These are phyloP conservation scores for Lepidothrix coronata DNA, from an alignment of 2,113 vertebrate species.

Conservation along the genomic window DNA sequence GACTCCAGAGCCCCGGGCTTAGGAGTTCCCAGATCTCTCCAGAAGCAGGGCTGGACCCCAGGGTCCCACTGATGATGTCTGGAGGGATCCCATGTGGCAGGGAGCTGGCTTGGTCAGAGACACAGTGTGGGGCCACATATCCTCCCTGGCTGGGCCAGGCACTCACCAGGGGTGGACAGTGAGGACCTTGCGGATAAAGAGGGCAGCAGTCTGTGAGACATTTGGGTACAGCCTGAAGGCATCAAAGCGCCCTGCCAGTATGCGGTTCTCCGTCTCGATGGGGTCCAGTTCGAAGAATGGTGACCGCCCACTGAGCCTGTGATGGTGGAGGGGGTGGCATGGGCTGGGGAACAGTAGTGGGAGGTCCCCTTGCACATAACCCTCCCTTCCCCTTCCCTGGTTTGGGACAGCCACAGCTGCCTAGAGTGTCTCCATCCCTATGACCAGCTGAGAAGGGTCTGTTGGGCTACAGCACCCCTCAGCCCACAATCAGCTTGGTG, in stretches of 20 bases:
- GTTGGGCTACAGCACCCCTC: neutral
- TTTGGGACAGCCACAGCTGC: neutral
- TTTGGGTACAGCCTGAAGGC: slow-evolving; percentile 95
- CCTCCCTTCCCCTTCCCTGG: neutral
- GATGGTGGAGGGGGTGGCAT: neutral
- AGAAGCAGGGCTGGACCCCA: neutral
- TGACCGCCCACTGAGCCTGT: slow-evolving; percentile 91
- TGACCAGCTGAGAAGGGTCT: neutral
- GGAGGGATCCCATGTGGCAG: neutral
- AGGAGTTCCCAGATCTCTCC: neutral
- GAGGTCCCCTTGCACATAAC: neutral
- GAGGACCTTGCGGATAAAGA: slow-evolving; percentile 95
- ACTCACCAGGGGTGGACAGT: slow-evolving; percentile 93
- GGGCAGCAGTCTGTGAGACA: slow-evolving; percentile 93
- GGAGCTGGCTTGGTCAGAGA: neutral
- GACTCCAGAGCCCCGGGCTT: neutral
- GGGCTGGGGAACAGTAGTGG: fast-evolving
- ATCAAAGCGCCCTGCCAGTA: slow-evolving; percentile 91
- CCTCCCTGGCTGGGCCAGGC: neutral
- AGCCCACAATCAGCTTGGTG: neutral
- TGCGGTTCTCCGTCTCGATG: slow-evolving; percentile 88
- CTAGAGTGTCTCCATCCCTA: neutral
- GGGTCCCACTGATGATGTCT: neutral
- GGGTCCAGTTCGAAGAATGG: slow-evolving; percentile 89
- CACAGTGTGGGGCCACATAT: fast-evolving